These are phyloP conservation scores for Xestia c-nigrum DNA, from an alignment of 2,888 invertebrate genomes.

Conservation along the genomic window DNA sequence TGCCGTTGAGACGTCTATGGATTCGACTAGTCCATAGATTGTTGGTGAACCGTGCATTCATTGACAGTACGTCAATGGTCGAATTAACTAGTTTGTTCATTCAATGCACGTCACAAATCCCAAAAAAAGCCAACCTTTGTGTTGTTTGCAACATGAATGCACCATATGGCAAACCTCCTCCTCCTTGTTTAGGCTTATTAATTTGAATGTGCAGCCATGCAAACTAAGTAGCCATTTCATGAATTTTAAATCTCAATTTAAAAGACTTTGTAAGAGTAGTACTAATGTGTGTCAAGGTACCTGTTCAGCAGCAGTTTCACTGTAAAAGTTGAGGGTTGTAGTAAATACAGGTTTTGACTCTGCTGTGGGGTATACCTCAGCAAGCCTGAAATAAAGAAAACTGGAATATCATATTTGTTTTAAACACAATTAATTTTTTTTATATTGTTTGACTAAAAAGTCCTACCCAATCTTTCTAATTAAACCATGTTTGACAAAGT, in stretches of 20 bases:
- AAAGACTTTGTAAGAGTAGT: not conserved
- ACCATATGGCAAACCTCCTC: not conserved
- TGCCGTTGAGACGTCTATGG: no score
- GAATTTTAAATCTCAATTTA: not conserved
- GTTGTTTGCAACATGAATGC: not conserved
- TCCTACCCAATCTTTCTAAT: constrained; percentile 83
- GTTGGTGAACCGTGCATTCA: no score
- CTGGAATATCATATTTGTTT: not conserved
- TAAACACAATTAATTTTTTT: not conserved
- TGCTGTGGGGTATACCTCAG: constrained; percentile 80
- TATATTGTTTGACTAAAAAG: not conserved
- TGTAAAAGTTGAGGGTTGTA: constrained; percentile 80
- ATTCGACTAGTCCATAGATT: no score
- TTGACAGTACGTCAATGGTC: no score
- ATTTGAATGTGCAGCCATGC: not conserved
- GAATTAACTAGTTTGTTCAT: no score
- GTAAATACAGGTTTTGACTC: constrained; percentile 81
- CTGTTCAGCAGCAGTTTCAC: constrained; percentile 77
- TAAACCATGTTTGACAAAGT: constrained; percentile 80
- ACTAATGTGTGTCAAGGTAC: constrained; percentile 63
- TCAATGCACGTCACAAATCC: no score
- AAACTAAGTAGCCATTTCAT: not conserved
- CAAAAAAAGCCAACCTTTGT: not conserved
- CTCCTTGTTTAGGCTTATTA: not conserved
- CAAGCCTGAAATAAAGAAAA: constrained; percentile 75